Evolutionary conservation across 1,140 invertebrate species (phyloP).

Genomic region (Oryctes rhinoceros): DNA sequence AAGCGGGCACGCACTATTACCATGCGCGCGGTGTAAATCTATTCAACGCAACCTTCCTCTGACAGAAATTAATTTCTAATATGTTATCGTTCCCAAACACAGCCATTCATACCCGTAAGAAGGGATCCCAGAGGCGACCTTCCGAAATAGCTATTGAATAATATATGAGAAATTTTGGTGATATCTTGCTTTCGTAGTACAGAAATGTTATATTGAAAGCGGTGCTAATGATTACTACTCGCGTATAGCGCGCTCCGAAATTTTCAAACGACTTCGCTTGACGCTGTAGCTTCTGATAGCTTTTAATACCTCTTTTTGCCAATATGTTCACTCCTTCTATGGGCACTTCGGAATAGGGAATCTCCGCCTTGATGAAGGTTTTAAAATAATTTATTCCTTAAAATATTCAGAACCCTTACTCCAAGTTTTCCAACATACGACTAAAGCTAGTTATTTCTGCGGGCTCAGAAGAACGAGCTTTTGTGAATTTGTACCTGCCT

Average conservation of each 20-base stretch:
- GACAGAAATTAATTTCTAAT: constrained; percentile 8
- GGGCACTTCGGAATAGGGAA: too few species aligned
- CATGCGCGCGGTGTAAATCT: neutral
- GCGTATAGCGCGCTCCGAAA: neutral
- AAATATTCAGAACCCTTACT: too few species aligned
- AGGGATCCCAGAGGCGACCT: neutral
- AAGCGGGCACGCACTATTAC: neutral
- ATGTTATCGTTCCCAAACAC: constrained; percentile 17
- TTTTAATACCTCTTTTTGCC: too few species aligned
- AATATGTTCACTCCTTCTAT: too few species aligned
- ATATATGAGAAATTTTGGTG: constrained; percentile 9
- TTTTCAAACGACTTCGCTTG: neutral
- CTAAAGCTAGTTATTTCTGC: too few species aligned
- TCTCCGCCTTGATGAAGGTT: too few species aligned
- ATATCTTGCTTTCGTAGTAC: neutral
- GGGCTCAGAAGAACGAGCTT: too few species aligned
- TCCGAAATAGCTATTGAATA: constrained; percentile 11
- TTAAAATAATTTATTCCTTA: too few species aligned
- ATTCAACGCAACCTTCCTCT: neutral
- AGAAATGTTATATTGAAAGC: neutral
- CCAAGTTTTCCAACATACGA: too few species aligned
- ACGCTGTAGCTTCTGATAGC: neutral
- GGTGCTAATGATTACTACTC: neutral
- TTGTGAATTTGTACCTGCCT: too few species aligned
- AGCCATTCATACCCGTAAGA: neutral